A percentile compares a stretch with the other conserved stretches of the same genome.
Evolutionary conservation across 2,888 invertebrate genomes (phyloP).

Genomic region (Lasioglossum marginatum): DNA sequence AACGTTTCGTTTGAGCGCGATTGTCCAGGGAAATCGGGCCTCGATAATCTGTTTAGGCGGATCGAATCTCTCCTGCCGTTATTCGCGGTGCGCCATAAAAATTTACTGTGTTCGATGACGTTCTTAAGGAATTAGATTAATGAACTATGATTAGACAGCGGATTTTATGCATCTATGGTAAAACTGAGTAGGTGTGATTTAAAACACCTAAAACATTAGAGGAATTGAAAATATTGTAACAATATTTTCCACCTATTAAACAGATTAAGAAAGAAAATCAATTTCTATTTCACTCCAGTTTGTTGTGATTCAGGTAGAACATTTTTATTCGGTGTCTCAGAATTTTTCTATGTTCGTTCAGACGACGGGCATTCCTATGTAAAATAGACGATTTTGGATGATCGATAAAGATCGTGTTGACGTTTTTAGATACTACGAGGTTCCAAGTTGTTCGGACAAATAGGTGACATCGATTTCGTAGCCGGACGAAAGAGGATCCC

Average conservation of each 20-base stretch:
- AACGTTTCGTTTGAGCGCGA: not conserved
- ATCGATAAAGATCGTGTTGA: not conserved
- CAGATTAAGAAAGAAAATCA: too few relatives aligned
- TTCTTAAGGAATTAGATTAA: too few relatives aligned
- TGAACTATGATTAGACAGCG: too few relatives aligned
- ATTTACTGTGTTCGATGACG: not conserved
- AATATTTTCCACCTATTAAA: too few relatives aligned
- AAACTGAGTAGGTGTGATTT: too few relatives aligned
- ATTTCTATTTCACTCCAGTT: too few relatives aligned
- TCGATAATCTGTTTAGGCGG: conserved; percentile 1
- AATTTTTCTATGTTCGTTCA: too few relatives aligned
- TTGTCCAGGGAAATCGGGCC: not conserved
- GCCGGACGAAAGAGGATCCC: not conserved
- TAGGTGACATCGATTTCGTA: not conserved
- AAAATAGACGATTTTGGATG: not conserved
- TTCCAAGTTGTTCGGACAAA: not conserved
- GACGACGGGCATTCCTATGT: not conserved
- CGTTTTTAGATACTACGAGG: not conserved
- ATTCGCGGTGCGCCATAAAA: not conserved
- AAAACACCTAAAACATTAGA: too few relatives aligned
- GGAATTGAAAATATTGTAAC: too few relatives aligned
- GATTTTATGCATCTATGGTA: too few relatives aligned
- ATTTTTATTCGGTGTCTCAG: too few relatives aligned
- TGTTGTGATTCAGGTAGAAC: too few relatives aligned
- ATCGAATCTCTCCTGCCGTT: not conserved